Evolutionary conservation across 2,888 invertebrate genomes (phyloP).

Genomic region (Tipula lateralis): DNA sequence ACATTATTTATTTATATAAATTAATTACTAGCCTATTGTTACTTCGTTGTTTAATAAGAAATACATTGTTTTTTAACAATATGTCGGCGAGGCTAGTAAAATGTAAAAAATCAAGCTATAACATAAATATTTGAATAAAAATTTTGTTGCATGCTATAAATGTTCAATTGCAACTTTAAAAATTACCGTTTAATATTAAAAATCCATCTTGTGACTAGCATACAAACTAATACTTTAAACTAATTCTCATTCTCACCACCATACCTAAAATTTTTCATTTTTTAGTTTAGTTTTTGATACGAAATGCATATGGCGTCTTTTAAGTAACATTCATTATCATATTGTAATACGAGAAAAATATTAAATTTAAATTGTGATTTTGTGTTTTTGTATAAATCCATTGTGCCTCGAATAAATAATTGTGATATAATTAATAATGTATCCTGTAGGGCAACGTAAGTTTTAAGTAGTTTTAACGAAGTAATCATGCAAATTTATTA

Average conservation of each 20-base stretch:
- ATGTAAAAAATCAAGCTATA: too few species aligned
- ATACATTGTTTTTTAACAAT: background rate
- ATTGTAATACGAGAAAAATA: constrained; percentile 27
- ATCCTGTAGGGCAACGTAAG: constrained; percentile 66
- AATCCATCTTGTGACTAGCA: background rate
- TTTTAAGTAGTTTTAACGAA: constrained; percentile 38
- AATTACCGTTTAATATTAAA: background rate
- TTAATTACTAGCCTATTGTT: background rate
- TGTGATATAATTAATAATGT: constrained; percentile 51
- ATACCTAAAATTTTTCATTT: background rate
- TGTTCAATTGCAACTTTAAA: background rate
- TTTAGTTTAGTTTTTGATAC: constrained; percentile 20
- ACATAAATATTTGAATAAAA: too few species aligned
- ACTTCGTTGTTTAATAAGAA: background rate
- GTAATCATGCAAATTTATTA: background rate
- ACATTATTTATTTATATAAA: background rate
- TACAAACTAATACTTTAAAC: background rate
- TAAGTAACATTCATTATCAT: constrained; percentile 31
- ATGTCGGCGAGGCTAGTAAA: too few species aligned
- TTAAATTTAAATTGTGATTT: constrained; percentile 40
- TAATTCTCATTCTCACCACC: background rate
- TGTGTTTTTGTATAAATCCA: constrained; percentile 42
- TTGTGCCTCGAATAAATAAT: constrained; percentile 38
- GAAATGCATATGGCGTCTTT: constrained; percentile 33
- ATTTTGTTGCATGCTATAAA: background rate